These are phyloP conservation scores for Vireo altiloquus DNA, from an alignment of 2,113 vertebrate genomes.

Conservation along the genomic window DNA sequence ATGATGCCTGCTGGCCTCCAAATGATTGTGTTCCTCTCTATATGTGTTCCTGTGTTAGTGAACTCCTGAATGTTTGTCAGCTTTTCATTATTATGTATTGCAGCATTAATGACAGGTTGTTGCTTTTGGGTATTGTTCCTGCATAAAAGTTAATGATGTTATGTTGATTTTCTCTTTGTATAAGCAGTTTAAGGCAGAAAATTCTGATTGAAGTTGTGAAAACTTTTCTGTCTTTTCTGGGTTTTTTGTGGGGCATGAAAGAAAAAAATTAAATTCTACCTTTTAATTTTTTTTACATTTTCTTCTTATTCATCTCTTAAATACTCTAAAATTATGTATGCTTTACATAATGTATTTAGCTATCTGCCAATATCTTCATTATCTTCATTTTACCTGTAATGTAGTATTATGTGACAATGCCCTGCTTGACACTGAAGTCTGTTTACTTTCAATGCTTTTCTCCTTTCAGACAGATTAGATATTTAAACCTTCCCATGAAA, in stretches of 20 bases:
- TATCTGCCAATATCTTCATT: background rate
- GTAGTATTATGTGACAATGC: background rate
- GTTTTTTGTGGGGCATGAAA: background rate
- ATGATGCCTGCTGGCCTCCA: background rate
- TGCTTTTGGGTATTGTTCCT: background rate
- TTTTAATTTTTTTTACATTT: background rate
- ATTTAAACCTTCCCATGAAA: background rate
- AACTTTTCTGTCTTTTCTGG: background rate
- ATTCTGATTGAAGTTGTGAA: background rate
- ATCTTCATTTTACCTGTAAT: background rate
- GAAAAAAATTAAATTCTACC: background rate
- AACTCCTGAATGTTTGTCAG: background rate
- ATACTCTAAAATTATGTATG: background rate
- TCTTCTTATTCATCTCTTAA: background rate
- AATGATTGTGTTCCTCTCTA: accelerated
- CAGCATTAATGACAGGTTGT: background rate
- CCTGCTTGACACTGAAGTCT: background rate
- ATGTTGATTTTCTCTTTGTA: background rate
- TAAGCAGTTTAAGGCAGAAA: background rate
- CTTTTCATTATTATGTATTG: background rate
- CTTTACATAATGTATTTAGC: background rate
- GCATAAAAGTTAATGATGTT: background rate
- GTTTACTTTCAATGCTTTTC: background rate
- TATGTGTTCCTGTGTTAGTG: background rate
- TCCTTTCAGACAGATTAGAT: background rate